A percentile compares a stretch with the other conserved stretches of the same genome.
These are phyloP conservation scores for Hedya salicella DNA, from an alignment of 2,888 invertebrate species.

Conservation along the genomic window DNA sequence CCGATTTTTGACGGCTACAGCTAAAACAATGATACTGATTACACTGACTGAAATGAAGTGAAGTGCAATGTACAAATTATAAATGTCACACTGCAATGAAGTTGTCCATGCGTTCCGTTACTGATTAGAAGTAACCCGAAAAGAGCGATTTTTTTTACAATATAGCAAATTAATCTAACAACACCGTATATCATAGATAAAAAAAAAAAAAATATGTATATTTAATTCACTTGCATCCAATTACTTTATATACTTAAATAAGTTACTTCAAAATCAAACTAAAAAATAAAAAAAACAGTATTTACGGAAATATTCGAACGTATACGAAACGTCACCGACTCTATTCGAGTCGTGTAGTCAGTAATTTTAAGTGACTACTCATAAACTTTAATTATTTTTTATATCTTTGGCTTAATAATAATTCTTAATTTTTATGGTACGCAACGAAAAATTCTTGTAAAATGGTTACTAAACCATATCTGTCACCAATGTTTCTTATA, in stretches of 20 bases:
- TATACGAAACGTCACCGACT: constrained; percentile 4
- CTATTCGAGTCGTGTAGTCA: background rate
- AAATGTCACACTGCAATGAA: constrained; percentile 25
- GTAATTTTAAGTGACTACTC: background rate
- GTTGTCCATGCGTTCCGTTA: constrained; percentile 4
- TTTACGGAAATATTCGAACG: background rate
- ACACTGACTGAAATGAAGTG: background rate
- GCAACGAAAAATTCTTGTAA: too few relatives aligned
- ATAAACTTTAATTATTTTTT: too few relatives aligned
- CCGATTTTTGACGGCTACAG: constrained; percentile 25
- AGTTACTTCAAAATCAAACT: background rate
- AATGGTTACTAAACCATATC: too few relatives aligned
- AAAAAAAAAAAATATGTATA: too few relatives aligned
- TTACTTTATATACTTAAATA: background rate
- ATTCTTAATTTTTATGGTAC: too few relatives aligned
- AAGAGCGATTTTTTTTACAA: too few relatives aligned
- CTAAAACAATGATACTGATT: constrained; percentile 12
- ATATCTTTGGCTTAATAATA: too few relatives aligned
- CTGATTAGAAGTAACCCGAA: background rate
- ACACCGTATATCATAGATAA: background rate
- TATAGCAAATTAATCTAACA: too few relatives aligned
- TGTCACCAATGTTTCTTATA: background rate
- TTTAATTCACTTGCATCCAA: too few relatives aligned
- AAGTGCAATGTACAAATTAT: constrained; percentile 15
- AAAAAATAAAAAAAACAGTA: background rate